Evolutionary conservation across 2,888 invertebrate species (phyloP), one percentile per base, ranked within the genome.

Genomic region (Pollenia amentaria): DNA sequence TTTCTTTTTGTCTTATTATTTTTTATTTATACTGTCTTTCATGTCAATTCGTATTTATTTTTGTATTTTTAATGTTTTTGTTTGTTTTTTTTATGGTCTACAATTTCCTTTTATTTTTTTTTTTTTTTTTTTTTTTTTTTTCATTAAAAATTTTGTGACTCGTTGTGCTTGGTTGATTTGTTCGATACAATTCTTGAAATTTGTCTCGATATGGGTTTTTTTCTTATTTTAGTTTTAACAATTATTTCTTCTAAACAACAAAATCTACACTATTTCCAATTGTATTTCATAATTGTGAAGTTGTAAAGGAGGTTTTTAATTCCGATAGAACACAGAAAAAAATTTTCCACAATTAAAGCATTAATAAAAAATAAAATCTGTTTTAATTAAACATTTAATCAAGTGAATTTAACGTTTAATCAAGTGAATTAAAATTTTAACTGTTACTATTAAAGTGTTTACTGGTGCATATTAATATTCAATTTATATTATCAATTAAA

Each of bases 21-120:
- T 38, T 72, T 11, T 29, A 7, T 46, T 57, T 69, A n/a, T 51
- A 18, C 48, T 48, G 42, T 42, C 44, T 69, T 69, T 75, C 18
- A 42, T 21, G 62, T 76, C 57, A 53, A 55, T 65, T 70, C 16
- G 38, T 38, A 38, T 72, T 11, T 67, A n/a, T 42, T 53, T 64
- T 29, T 44, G 16, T 60, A 14, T 51, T 76, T 57, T 14, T 10
- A 14, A 51, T 76, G 16, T 44, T 67, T 42, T 67, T 40, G 14
- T 48, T 53, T 76, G 14, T 42, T 64, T 21, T 64, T n/a, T 78
- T 77, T 78, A 21, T 65, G 16, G 55, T 84, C 57, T 78, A 12
- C 78, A 72, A 60, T 82, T 67, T 76, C 67, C 62, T 73, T 84
- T 87, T 70, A 82, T 64, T 75, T 70, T 76, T 53, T 77, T 46